phyloP scores from a whole-genome alignment of 2,797 vertebrate genomes.

The Cuniculus paca region DNA sequence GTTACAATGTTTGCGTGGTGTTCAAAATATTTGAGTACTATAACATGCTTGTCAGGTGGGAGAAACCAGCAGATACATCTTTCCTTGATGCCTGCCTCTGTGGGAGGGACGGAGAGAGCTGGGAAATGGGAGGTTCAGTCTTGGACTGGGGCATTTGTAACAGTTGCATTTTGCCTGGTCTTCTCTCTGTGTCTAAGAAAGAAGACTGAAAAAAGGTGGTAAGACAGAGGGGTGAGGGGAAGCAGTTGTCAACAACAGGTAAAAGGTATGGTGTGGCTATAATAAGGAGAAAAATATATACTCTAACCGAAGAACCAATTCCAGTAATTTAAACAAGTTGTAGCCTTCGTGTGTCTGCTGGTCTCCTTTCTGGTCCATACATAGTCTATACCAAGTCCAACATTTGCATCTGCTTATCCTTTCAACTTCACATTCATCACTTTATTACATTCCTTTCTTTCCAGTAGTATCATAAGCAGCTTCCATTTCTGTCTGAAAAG shows the following conservation, averaged over 20 bases:
- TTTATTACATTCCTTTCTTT: not conserved
- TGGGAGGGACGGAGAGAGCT: not conserved
- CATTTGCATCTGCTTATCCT: not conserved
- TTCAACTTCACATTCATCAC: not conserved
- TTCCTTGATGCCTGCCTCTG: not conserved
- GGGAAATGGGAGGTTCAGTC: not conserved
- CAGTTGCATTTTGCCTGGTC: not conserved
- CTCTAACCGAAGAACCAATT: not conserved
- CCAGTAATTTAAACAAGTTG: not conserved
- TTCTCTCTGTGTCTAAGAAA: not conserved
- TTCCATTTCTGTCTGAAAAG: not conserved
- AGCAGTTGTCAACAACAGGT: not conserved
- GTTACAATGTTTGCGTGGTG: not conserved
- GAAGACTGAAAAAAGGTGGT: not conserved
- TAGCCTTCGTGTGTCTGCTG: not conserved
- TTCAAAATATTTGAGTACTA: not conserved
- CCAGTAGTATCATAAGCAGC: not conserved
- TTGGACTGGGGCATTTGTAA: not conserved
- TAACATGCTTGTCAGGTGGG: not conserved
- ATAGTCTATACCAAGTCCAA: not conserved
- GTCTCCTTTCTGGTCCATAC: not conserved
- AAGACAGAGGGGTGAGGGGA: not conserved
- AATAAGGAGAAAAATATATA: not conserved
- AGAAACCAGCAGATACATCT: not conserved
- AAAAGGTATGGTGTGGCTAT: not conserved